Evolutionary conservation across 2,888 invertebrate species (phyloP).

Genomic region (Plagodis dolabraria): DNA sequence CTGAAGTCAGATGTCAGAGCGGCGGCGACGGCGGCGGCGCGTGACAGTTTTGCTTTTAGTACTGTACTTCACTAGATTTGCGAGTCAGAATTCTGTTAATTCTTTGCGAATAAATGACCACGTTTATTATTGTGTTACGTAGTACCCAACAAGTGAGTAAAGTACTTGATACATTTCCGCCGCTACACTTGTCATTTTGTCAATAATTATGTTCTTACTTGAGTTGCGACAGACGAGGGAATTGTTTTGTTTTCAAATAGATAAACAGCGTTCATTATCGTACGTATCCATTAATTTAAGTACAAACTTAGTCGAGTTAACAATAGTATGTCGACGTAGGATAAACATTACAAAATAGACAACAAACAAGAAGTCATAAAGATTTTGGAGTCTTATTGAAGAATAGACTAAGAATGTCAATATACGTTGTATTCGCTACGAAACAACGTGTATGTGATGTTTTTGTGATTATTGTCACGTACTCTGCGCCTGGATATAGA

Average conservation of each 20-base stretch:
- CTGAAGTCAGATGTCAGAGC: not conserved
- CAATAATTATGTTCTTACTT: slow-evolving; percentile 14
- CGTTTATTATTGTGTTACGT: slow-evolving; percentile 17
- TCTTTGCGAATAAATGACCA: slow-evolving; percentile 21
- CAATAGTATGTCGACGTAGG: slow-evolving; percentile 13
- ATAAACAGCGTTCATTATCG: slow-evolving; percentile 19
- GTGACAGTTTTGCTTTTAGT: slow-evolving; percentile 14
- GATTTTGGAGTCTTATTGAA: not conserved
- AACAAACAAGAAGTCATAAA: not conserved
- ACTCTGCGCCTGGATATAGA: no score
- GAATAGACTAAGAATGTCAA: not conserved
- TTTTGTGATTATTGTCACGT: no score
- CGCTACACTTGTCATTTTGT: slow-evolving; percentile 24
- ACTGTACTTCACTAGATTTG: slow-evolving; percentile 8
- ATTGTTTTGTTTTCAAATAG: slow-evolving; percentile 27
- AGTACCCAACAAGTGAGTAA: slow-evolving; percentile 16
- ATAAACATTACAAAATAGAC: not conserved
- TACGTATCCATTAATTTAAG: slow-evolving; percentile 11
- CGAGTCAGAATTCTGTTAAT: slow-evolving; percentile 14
- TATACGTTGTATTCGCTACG: no score
- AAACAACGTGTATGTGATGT: no score
- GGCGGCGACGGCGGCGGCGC: not conserved
- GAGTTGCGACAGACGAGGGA: slow-evolving; percentile 23
- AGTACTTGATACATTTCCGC: slow-evolving; percentile 14
- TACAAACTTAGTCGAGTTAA: slow-evolving; percentile 7